phyloP scores from a whole-genome alignment of 2,888 invertebrate species.

The Slavum lentiscoides region DNA sequence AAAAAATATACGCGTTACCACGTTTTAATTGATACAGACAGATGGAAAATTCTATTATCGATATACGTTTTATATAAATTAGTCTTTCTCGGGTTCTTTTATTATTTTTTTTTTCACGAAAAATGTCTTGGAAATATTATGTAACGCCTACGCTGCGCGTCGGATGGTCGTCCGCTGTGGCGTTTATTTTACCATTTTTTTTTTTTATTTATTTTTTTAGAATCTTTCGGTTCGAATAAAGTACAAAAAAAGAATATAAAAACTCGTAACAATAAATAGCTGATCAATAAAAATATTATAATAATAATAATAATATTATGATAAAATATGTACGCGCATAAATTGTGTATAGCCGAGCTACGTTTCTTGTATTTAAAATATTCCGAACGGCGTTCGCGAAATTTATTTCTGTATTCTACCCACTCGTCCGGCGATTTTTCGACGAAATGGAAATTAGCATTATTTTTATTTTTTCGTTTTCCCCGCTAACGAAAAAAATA shows the following conservation, averaged over 20 bases:
- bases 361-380: constrained; percentile 1
- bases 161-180: too few species aligned
- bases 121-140: not conserved
- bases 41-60: not conserved
- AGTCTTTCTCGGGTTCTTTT: not conserved
- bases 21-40: constrained; percentile 9
- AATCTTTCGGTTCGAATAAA: not conserved
- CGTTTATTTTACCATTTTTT: too few species aligned
- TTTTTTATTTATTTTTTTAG: not conserved
- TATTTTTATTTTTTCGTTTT: not conserved
- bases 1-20: not conserved
- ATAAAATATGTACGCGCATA: not conserved
- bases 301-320: not conserved
- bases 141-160: not conserved
- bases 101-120: not conserved
- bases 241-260: too few species aligned
- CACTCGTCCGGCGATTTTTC: not conserved
- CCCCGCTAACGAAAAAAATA: not conserved
- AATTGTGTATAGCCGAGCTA: not conserved
- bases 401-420: not conserved
- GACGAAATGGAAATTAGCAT: constrained; percentile 6
- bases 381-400: not conserved
- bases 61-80: not conserved
- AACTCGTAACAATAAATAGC: not conserved
- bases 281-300: too few species aligned